A percentile compares a stretch with the other conserved stretches of the same genome.
phyloP scores from a whole-genome alignment of 2,797 vertebrate genomes.

The Lophura swinhoii region DNA sequence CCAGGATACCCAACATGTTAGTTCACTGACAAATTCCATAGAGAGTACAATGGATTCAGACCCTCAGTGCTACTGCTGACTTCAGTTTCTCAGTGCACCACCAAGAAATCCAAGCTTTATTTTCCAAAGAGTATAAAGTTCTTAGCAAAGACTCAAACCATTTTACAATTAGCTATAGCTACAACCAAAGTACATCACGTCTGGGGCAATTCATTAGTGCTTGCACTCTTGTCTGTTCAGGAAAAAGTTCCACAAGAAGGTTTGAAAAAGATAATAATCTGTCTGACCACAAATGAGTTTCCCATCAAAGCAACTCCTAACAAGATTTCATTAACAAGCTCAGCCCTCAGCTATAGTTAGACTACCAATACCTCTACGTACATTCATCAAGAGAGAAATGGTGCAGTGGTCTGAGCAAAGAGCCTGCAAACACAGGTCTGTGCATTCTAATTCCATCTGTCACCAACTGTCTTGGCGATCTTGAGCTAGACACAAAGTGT shows the following conservation, averaged over 20 bases:
- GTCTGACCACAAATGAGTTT: not conserved
- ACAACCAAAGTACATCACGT: not conserved
- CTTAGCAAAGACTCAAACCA: not conserved
- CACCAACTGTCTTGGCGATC: constrained; percentile 3
- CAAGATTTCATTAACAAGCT: not conserved
- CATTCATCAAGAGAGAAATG: not conserved
- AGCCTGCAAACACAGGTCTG: not conserved
- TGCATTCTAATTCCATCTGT: constrained; percentile 10
- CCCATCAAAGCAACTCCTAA: not conserved
- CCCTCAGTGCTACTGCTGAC: not conserved
- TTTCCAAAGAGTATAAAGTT: not conserved
- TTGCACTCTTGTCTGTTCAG: not conserved
- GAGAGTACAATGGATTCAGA: not conserved
- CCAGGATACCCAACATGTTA: fast-evolving
- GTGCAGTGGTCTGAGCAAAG: not conserved
- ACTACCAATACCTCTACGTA: not conserved
- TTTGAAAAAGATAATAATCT: not conserved
- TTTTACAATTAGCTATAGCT: not conserved
- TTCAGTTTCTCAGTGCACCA: not conserved
- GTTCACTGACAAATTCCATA: not conserved
- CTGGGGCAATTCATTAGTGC: not conserved
- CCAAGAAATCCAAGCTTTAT: not conserved
- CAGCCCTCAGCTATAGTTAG: not conserved
- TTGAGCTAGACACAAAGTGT: constrained; percentile 23
- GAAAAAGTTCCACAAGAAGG: not conserved